Conservation (phyloP, 2,888 invertebrate species). For the Sesia apiformis region DNA sequence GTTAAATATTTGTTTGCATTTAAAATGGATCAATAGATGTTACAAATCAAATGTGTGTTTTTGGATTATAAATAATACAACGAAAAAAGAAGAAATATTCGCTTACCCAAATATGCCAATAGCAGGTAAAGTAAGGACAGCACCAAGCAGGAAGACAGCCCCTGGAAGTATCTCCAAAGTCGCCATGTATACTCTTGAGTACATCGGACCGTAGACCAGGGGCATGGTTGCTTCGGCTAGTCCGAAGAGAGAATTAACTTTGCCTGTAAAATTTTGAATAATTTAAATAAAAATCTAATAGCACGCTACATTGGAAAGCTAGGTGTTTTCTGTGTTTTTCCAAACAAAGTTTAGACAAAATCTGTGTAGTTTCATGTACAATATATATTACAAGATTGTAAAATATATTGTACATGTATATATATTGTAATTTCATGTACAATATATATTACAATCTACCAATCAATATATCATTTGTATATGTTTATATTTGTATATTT, state of each 20-base stretch:
- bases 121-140: conserved; percentile 78
- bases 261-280: conserved; percentile 60
- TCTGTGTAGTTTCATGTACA: no score
- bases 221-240: conserved; percentile 83
- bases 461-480: no score
- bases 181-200: conserved; percentile 79
- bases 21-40: neutral
- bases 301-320: no score
- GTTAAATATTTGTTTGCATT: neutral
- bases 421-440: no score
- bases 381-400: no score
- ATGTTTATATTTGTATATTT: no score
- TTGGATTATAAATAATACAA: no score
- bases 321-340: no score
- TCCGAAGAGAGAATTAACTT: conserved; percentile 83
- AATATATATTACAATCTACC: no score
- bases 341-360: no score
- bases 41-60: neutral
- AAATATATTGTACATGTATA: no score
- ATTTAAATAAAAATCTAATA: no score
- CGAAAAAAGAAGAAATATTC: neutral
- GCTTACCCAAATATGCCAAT: conserved; percentile 78
- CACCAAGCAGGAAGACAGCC: conserved; percentile 80
- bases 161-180: conserved; percentile 80
- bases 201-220: conserved; percentile 82